Conservation (phyloP, 2,113 vertebrate genomes). For the Gavia stellata region DNA sequence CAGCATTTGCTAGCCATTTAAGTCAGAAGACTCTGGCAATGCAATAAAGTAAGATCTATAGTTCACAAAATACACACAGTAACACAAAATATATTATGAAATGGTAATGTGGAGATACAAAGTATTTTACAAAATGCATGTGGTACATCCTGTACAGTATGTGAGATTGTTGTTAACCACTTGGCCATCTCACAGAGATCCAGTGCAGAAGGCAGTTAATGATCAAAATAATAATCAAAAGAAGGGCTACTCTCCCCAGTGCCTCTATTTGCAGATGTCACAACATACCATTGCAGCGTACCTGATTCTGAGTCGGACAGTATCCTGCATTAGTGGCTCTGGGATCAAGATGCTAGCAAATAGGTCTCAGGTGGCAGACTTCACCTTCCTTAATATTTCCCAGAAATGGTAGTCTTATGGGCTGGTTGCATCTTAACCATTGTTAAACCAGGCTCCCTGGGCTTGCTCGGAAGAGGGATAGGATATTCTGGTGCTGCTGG, state of each 20-base stretch:
- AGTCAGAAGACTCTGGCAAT: not conserved
- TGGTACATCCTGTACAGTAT: not conserved
- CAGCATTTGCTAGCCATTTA: not conserved
- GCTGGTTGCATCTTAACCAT: not conserved
- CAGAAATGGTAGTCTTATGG: not conserved
- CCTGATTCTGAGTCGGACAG: not conserved
- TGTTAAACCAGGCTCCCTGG: not conserved
- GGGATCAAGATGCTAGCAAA: not conserved
- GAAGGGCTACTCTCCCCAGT: not conserved
- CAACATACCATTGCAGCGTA: not conserved
- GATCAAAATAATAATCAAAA: not conserved
- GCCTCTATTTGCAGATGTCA: not conserved
- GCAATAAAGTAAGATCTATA: not conserved
- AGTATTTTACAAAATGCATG: not conserved
- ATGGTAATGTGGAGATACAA: not conserved
- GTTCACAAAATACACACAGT: not conserved
- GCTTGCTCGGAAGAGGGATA: not conserved
- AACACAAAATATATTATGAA: not conserved
- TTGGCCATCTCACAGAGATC: not conserved
- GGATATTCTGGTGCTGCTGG: not conserved
- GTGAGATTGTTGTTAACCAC: not conserved
- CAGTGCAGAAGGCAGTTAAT: not conserved
- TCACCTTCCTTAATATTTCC: not conserved
- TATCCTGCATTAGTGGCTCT: not conserved
- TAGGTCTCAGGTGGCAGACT: not conserved